Evolutionary conservation across 2,113 vertebrate genomes (phyloP).

Genomic region (Mesembrinibis cayennensis): DNA sequence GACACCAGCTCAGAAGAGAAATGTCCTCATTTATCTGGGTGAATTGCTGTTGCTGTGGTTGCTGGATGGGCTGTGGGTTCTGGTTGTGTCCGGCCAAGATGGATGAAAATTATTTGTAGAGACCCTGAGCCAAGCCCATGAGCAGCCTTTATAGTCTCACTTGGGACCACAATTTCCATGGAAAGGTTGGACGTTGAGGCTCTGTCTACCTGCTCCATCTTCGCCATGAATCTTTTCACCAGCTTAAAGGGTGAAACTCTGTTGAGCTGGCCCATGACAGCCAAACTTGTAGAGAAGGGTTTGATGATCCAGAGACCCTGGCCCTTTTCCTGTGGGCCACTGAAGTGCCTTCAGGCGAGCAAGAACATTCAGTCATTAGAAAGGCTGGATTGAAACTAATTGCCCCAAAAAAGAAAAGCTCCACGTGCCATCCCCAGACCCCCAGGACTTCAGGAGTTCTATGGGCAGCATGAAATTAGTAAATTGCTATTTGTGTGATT

Average conservation of each 20-base stretch:
- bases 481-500: slow-evolving; percentile 45
- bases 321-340: neutral
- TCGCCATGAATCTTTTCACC: neutral
- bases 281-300: neutral
- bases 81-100: neutral
- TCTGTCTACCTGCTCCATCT: neutral
- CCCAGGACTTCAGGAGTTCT: neutral
- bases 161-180: neutral
- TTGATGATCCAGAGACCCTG: neutral
- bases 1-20: neutral
- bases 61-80: neutral
- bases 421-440: neutral
- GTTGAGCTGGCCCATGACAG: neutral
- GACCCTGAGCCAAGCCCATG: neutral
- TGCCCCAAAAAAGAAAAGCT: slow-evolving; percentile 5
- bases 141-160: neutral
- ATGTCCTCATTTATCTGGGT: neutral
- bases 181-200: neutral
- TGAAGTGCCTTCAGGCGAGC: neutral
- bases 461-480: neutral
- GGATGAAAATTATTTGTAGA: neutral
- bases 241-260: neutral
- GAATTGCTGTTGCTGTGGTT: neutral
- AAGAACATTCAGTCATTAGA: neutral
- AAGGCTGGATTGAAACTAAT: neutral